Percentiles rank a stretch among this genome's conserved stretches.
Conservation (phyloP, 2,113 vertebrate genomes). For the Muscicapa adusta region DNA sequence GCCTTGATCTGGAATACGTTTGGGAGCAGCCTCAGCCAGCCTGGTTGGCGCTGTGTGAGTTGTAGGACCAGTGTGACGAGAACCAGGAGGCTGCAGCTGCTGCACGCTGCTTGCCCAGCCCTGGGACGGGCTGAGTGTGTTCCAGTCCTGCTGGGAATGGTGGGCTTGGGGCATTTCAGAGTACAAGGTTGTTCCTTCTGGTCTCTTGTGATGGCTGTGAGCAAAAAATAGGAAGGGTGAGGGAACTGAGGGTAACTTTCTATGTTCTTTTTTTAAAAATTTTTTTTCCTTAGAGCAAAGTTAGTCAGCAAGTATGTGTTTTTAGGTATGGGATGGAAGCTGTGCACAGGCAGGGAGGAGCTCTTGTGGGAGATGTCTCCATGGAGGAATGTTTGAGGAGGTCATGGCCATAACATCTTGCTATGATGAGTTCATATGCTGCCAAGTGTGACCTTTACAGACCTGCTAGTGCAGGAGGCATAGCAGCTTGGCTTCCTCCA, state of each 20-base stretch:
- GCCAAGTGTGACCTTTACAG: neutral
- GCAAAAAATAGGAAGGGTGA: neutral
- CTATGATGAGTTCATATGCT: neutral
- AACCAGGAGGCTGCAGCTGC: neutral
- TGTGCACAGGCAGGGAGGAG: neutral
- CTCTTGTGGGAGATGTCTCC: neutral
- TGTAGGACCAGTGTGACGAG: slow-evolving; percentile 24
- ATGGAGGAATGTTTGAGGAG: neutral
- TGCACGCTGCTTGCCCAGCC: neutral
- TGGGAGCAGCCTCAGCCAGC: neutral
- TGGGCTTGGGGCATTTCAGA: neutral
- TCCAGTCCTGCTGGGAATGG: neutral
- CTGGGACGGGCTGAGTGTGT: neutral
- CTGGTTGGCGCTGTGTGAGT: neutral
- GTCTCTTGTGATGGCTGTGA: neutral
- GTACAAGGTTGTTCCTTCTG: neutral
- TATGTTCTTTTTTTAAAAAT: neutral
- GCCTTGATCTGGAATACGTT: neutral
- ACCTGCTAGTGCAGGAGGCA: neutral
- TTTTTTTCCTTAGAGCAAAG: neutral
- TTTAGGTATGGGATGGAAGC: neutral
- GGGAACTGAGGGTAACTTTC: neutral
- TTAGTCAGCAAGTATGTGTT: neutral
- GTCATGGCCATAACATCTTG: neutral
- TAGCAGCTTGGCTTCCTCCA: neutral